These are phyloP conservation scores for Cataglyphis albicans DNA, from an alignment of 2,888 invertebrate genomes.

Conservation along the genomic window DNA sequence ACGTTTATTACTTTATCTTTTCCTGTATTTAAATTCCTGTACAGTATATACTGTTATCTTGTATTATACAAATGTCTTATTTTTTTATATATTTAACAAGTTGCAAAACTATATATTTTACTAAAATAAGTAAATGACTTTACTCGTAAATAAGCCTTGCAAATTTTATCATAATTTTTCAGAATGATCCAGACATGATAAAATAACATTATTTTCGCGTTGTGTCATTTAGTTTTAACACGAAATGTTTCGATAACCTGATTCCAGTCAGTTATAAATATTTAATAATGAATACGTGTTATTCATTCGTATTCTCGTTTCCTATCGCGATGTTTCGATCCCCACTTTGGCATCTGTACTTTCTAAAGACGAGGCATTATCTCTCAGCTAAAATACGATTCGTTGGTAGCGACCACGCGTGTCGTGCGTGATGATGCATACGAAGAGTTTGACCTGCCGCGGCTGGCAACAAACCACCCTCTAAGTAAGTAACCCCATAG, in stretches of 20 bases:
- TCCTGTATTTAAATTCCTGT: background rate
- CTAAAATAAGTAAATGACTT: background rate
- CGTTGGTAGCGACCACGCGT: background rate
- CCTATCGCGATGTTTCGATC: slow-evolving; percentile 7
- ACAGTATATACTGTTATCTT: background rate
- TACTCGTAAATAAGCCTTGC: background rate
- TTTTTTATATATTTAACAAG: background rate
- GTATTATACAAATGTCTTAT: background rate
- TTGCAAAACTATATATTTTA: background rate
- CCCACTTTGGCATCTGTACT: slow-evolving; percentile 50
- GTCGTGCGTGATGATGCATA: background rate
- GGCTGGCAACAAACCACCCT: background rate
- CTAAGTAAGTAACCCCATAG: background rate
- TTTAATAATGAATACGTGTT: slow-evolving; percentile 25
- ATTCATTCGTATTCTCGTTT: slow-evolving; percentile 19
- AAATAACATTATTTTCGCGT: background rate
- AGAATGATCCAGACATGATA: background rate
- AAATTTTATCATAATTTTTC: background rate
- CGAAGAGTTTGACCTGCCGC: background rate
- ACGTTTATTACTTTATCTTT: background rate
- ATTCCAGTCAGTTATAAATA: slow-evolving; percentile 12
- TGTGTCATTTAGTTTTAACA: background rate
- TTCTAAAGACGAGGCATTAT: slow-evolving; percentile 40
- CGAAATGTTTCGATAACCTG: slow-evolving; percentile 10
- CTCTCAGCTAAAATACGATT: slow-evolving; percentile 25